Evolutionary conservation across 2,113 vertebrate genomes (phyloP), one percentile per base, ranked within the genome.

Genomic region (Melanotaenia duboulayi): DNA sequence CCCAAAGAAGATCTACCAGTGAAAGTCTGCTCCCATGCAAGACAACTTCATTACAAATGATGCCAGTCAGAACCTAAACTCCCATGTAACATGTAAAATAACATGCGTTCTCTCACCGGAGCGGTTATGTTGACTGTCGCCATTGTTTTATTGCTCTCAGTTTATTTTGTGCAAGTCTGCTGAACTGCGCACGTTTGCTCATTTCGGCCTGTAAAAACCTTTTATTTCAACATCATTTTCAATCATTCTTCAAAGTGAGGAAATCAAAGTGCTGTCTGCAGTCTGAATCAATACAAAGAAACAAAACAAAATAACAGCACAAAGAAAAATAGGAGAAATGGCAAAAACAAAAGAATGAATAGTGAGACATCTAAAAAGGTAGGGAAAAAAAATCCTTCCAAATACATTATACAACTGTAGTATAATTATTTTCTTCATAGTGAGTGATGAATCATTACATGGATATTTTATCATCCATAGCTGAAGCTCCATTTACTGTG

Each of bases 41-140:
- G 42, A 75, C 66, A 11, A 42, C 7, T n/a, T 22, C 48, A 79
- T 79, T 66, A 67, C 67, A 81, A 83, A 81, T 35, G 64, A 72
- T 69, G 75, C 22, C 71, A 79, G 35, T 64, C 65, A 67, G 19
- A 10, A 50, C 40, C 49, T 39, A n/a, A 28, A 54, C 50, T 51
- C 20, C 35, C 48, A 14, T 35, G 50, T 49, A 68, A 70, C 79
- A 57, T 42, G 40, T 10, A 28, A 74, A 69, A 62, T 25, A 12
- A 39, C 40, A 35, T 42, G 40, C 13, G 7, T 14, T 42, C 40
- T 4, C 12, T 16, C 40, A 42, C 40, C 16, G 40, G 13, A 14
- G 40, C 0, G 13, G 39, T 42, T 42, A 42, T 5, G 39, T 42
- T 11, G 12, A 22, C 17, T 6, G n/a, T 35, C 7, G 28, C 8